Evolutionary conservation across 2,113 vertebrate species (phyloP).

Genomic region (Speoplatyrhinus poulsoni): DNA sequence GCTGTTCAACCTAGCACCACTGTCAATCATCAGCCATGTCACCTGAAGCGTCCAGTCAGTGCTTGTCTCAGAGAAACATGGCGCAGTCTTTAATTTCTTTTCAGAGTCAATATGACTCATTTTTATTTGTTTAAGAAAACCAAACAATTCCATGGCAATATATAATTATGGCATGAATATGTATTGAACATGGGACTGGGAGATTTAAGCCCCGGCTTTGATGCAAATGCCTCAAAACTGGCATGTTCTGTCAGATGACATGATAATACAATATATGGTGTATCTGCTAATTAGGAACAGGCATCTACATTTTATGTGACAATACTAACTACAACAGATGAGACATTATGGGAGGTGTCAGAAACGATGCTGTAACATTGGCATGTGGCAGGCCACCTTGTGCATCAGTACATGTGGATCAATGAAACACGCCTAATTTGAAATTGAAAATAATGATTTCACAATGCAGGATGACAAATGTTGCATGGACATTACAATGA

Average conservation of each 20-base stretch:
- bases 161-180: background rate
- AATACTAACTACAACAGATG: constrained; percentile 35
- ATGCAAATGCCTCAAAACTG: background rate
- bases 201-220: background rate
- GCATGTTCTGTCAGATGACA: constrained; percentile 30
- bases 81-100: background rate
- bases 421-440: constrained; percentile 1
- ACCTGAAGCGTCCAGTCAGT: constrained; percentile 69
- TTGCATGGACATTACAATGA: constrained; percentile 32
- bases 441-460: constrained; percentile 44
- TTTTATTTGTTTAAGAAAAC: too few relatives aligned
- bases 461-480: background rate
- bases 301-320: background rate
- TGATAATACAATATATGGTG: constrained; percentile 4
- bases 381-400: constrained; percentile 15
- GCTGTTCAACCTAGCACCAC: constrained; percentile 56
- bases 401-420: constrained; percentile 43
- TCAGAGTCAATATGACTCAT: background rate
- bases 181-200: too few relatives aligned
- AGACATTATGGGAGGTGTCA: constrained; percentile 7
- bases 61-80: constrained; percentile 52
- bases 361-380: constrained; percentile 7
- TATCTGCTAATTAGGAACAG: constrained; percentile 11
- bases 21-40: constrained; percentile 61
- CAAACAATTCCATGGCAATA: too few relatives aligned